Conservation (phyloP, 2,888 invertebrate genomes). For the Caenorhabditis uteleia region DNA sequence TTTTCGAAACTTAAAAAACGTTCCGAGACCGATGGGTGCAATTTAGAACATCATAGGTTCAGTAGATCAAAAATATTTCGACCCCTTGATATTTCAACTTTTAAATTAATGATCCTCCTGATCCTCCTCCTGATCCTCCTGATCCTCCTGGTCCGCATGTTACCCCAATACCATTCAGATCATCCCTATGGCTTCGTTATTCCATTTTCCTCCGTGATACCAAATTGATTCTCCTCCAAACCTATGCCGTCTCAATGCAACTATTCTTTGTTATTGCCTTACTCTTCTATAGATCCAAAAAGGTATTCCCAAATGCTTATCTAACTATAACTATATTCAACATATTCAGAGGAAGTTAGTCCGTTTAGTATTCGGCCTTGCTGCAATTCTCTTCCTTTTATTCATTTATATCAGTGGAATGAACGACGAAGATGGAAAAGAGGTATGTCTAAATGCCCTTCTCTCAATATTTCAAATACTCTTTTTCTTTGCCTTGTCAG, state of each 20-base stretch:
- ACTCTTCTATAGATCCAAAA: constrained; percentile 62
- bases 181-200: constrained; percentile 65
- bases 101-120: not conserved
- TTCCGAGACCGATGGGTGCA: no score
- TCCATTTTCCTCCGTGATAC: constrained; percentile 64
- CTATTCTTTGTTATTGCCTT: constrained; percentile 59
- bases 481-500: constrained; percentile 18
- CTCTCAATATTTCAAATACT: not conserved
- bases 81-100: constrained; percentile 13
- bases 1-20: no score
- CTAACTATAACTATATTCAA: not conserved
- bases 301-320: constrained; percentile 32
- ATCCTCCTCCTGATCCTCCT: constrained; percentile 2
- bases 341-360: constrained; percentile 52
- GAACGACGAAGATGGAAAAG: constrained; percentile 60
- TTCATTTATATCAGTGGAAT: constrained; percentile 54
- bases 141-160: constrained; percentile 3
- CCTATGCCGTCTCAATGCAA: constrained; percentile 65
- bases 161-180: constrained; percentile 43
- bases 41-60: no score
- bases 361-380: constrained; percentile 44
- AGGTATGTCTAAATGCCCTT: constrained; percentile 18
- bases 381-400: constrained; percentile 44
- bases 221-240: constrained; percentile 60
- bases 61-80: no score